Percentiles rank a stretch among this genome's conserved stretches.
phyloP scores from a whole-genome alignment of 53 echinoderm and acorn worm species.

The Luidia sarsii region DNA sequence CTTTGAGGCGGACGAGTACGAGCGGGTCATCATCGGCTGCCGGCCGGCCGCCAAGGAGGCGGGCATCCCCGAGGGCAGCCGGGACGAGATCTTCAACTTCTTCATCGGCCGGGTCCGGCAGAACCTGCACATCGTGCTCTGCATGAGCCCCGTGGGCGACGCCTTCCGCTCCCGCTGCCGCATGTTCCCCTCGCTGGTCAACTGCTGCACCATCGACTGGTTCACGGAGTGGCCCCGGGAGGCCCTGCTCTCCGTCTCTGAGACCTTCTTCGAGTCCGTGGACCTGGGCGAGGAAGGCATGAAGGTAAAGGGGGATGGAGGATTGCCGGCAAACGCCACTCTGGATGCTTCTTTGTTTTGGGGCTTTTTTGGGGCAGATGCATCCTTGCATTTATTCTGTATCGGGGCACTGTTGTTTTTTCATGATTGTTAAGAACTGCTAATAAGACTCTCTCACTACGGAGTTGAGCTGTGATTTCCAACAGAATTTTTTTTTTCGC shows the following conservation, averaged over 20 bases:
- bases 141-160: constrained; percentile 99
- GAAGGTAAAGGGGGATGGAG: too few relatives aligned
- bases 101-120: constrained; percentile 97
- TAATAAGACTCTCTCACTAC: too few relatives aligned
- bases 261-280: constrained; percentile 84
- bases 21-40: constrained; percentile 89
- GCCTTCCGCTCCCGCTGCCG: constrained; percentile 89
- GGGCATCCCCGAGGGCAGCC: constrained; percentile 95
- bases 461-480: too few relatives aligned
- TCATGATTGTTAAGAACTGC: too few relatives aligned
- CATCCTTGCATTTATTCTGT: too few relatives aligned
- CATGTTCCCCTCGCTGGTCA: constrained; percentile 98
- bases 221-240: constrained; percentile 99
- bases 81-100: constrained; percentile 99
- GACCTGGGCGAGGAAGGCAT: constrained; percentile 95
- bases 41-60: constrained; percentile 86
- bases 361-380: too few relatives aligned
- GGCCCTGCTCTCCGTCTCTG: constrained; percentile 90
- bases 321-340: too few relatives aligned
- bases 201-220: constrained; percentile 99
- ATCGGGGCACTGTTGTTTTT: too few relatives aligned
- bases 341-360: too few relatives aligned
- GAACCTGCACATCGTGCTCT: constrained; percentile 99
- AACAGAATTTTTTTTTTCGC: too few relatives aligned
- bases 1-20: constrained; percentile 94